phyloP scores from a whole-genome alignment of 2,113 vertebrate genomes.

The Saguinus imperator region DNA sequence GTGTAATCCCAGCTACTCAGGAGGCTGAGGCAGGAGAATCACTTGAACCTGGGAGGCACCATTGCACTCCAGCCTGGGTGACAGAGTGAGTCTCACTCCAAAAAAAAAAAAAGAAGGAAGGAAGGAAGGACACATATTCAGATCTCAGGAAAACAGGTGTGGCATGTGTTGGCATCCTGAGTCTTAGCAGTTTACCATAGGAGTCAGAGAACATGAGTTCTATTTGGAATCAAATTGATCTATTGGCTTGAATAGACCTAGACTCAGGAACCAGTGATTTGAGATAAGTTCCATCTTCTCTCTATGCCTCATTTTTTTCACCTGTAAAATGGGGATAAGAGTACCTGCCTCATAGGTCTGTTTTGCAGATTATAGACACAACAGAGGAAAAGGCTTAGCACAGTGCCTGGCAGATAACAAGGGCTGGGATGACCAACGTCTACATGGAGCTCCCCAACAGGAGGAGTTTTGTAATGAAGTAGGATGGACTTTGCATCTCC shows the following conservation, averaged over 20 bases:
- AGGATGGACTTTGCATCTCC: neutral
- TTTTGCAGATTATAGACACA: neutral
- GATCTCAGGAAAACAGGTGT: neutral
- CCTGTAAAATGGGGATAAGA: neutral
- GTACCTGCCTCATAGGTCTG: neutral
- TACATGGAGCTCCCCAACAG: neutral
- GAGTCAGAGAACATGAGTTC: neutral
- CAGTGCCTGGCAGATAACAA: neutral
- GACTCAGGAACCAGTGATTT: neutral
- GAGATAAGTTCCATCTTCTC: neutral
- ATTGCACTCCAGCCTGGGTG: too few species aligned
- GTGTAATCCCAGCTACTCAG: too few species aligned
- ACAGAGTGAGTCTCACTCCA: too few species aligned
- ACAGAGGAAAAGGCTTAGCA: neutral
- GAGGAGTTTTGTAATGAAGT: neutral
- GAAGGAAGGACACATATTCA: neutral
- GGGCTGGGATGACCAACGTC: too few species aligned
- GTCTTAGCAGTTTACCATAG: neutral
- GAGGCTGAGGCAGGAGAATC: too few species aligned
- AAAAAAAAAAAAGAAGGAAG: too few species aligned
- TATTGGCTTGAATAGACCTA: neutral
- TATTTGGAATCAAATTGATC: neutral
- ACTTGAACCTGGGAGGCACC: too few species aligned
- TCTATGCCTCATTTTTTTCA: neutral
- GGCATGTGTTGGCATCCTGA: neutral